A percentile compares a stretch with the other conserved stretches of the same genome.
Conservation (phyloP, 1,140 invertebrate genomes). For the Acromyrmex charruanus region DNA sequence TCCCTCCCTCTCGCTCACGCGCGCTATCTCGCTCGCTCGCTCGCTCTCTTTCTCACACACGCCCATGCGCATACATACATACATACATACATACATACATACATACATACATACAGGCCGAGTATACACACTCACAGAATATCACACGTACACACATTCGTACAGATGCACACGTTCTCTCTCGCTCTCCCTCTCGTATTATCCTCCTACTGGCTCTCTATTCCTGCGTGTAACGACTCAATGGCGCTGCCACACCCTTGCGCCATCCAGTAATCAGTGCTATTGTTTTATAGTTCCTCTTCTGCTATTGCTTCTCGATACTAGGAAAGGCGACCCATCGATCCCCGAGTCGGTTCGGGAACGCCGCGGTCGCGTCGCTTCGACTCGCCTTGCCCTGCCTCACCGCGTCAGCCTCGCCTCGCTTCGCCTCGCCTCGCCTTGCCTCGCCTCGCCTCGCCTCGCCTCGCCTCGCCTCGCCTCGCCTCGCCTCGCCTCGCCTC, state of each 20-base stretch:
- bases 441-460: neutral
- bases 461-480: neutral
- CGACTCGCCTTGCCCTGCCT: neutral
- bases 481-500: neutral
- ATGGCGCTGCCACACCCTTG: conserved; percentile 86
- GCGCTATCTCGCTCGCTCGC: neutral
- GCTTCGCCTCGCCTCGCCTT: neutral
- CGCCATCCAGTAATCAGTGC: conserved; percentile 85
- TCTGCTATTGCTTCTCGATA: conserved; percentile 69
- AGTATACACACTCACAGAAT: too few species aligned
- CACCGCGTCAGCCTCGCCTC: conserved; percentile 9
- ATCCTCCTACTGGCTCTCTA: conserved; percentile 80
- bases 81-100: too few species aligned
- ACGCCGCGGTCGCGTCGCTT: conserved; percentile 15
- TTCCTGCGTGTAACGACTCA: conserved; percentile 86
- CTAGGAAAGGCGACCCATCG: conserved; percentile 65
- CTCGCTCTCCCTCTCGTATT: conserved; percentile 66
- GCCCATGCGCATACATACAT: neutral
- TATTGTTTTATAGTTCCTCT: conserved; percentile 84
- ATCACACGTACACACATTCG: neutral
- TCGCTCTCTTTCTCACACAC: conserved; percentile 41
- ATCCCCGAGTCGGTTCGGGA: conserved; percentile 62
- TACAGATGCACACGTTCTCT: conserved; percentile 6
- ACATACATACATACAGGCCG: neutral
- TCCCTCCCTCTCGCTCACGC: neutral